These are phyloP conservation scores for Microtus richardsoni DNA, from an alignment of 2,113 vertebrate species.

Conservation along the genomic window DNA sequence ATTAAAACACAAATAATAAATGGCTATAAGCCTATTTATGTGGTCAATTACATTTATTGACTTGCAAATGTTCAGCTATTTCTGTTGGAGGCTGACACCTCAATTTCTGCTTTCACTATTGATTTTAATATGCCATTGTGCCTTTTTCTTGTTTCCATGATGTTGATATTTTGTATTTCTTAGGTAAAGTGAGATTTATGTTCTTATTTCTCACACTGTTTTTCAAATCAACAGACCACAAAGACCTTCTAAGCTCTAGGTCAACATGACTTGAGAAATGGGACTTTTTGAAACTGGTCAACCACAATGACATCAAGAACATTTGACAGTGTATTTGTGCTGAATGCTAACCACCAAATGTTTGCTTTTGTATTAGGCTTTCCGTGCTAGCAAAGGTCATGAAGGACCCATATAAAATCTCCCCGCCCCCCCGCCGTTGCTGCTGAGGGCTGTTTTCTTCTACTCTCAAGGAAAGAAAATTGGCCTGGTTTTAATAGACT, in stretches of 20 bases:
- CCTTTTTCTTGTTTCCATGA: not conserved
- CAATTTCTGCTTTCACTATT: not conserved
- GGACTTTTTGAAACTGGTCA: not conserved
- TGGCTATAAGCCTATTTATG: not conserved
- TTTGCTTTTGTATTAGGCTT: not conserved
- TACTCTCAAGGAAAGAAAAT: not conserved
- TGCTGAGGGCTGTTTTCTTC: not conserved
- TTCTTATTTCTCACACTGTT: not conserved
- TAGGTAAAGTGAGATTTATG: not conserved
- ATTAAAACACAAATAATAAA: too few species aligned
- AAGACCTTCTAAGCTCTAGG: not conserved
- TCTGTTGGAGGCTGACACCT: not conserved
- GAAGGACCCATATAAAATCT: not conserved
- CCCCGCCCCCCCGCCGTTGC: fast-evolving
- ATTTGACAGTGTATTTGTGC: not conserved
- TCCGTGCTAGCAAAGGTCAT: not conserved
- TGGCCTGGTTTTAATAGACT: not conserved
- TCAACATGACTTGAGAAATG: not conserved
- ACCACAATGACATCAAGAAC: not conserved
- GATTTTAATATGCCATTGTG: not conserved
- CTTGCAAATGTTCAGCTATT: not conserved
- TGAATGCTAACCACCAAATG: not conserved
- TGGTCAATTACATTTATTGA: not conserved
- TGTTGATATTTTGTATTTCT: not conserved
- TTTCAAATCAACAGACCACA: not conserved